Base-by-base conservation (phyloP, 2,888 invertebrate species). In the Idaea biselata region DNA sequence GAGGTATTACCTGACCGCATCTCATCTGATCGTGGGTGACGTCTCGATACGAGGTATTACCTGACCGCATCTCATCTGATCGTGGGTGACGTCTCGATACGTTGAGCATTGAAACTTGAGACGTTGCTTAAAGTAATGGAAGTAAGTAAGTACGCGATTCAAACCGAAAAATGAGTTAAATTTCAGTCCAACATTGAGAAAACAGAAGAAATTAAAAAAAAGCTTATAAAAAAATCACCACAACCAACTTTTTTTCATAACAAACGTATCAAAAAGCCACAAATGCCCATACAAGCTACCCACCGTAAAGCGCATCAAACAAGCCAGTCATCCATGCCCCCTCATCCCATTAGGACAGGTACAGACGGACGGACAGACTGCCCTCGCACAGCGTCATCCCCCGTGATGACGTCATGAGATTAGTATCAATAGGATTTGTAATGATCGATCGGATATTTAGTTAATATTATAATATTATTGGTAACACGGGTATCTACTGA, bases 291-390 rank as follows among this genome's bases (percentile, higher is more conserved):
- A 56, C 7, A 56, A 18, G 11, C 18, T 5, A 55, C 4, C 55
- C 16, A 17, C n/a, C 55, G 17, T 25, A 56, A 59, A 59, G 16
- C 54, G 16, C 32, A 58, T 58, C 61, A 63, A 69, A 68, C 69
- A 70, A 62, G 61, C 60, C 70, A 72, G 66, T 70, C 64, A 65
- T 59, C 66, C 71, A 68, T 63, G 60, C n/a, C 63, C 68, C 64
- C 58, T 63, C 66, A 76, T 74, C 73, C 72, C 68, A 72, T 73
- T 73, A 73, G 71, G 70, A 69, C 84, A 83, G 82, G 82, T 82
- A 44, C 44, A 14, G 44, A 44, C 44, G 44, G 44, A 44, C 68
- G 62, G 78, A 81, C 81, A 82, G 81, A 81, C 67, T 70, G 60
- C 60, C 70, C 73, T 78, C 11, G 44, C 44, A 44, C 14, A 11